Evolutionary conservation across 2,888 invertebrate species (phyloP), one percentile per base, ranked within the genome.

Genomic region (Cephus sareptanus): DNA sequence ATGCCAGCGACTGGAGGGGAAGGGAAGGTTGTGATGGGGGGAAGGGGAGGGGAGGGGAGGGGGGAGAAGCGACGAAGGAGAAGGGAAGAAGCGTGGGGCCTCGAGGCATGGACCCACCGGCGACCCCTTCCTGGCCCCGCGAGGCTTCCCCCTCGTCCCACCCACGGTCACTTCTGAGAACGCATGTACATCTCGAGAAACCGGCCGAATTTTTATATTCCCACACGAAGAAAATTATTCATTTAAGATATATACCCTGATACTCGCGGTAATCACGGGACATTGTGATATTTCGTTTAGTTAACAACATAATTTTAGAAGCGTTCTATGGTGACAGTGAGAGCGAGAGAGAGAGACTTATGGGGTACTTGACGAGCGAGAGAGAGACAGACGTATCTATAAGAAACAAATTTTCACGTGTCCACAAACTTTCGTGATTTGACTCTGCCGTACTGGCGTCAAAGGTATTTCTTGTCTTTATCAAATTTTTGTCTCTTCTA

Each of bases 121-220:
- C 56, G 56, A 56, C 23, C 56, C 56, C 23, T 23, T 56, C 56
- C 56, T 56, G 56, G 56, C 56, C 56, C 56, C 56, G 23, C 56
- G 9, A 56, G 81, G 77, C 82, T 81, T 82, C 81, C 79, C 81
- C 80, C 77, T 69, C 15, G 37, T 68, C 33, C 70, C 77, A 76
- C 79, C 76, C 79, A 77, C 79, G 79, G 56, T 81, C 77, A 80
- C 83, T 81, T 81, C 82, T 77, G 85, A 88, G 87, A 86, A 86
- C 85, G 86, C 87, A 87, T 88, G 87, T 87, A 89, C 88, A 86
- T 86, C 81, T 85, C 83, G 81, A 85, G 85, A 86, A 87, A 87
- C 87, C 85, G 85, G 86, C 81, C 85, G 85, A 87, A 88, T 87
- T 87, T 88, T 88, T 88, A 77, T 81, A 81, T 79, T 78, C 80